A percentile compares a stretch with the other conserved stretches of the same genome.
Conservation (phyloP, 1,140 invertebrate genomes). For the Antheraea mylitta region DNA sequence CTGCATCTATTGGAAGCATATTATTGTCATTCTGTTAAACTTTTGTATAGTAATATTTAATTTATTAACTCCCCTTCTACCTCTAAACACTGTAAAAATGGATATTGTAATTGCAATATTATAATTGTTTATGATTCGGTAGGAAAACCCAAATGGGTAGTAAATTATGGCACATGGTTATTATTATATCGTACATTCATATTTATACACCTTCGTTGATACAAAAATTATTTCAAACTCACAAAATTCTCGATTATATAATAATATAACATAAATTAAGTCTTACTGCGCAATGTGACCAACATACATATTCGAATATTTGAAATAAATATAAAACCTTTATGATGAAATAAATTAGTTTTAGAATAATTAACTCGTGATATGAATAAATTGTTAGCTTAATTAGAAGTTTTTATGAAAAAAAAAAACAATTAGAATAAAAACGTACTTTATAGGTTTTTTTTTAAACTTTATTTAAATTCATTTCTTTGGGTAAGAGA, state of each 20-base stretch:
- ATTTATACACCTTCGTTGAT: conserved; percentile 55
- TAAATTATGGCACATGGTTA: conserved; percentile 70
- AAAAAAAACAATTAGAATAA: too few relatives aligned
- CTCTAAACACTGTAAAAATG: conserved; percentile 15
- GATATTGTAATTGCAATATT: conserved; percentile 15
- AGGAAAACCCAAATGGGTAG: conserved; percentile 52
- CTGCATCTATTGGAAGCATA: neutral
- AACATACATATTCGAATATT: neutral
- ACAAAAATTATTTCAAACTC: conserved; percentile 38
- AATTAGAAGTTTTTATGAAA: neutral
- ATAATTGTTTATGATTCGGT: conserved; percentile 40
- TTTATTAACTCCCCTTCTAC: conserved; percentile 11
- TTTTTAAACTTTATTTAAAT: neutral
- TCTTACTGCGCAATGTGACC: neutral
- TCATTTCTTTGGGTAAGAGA: neutral
- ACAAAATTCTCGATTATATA: conserved; percentile 26
- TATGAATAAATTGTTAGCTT: neutral
- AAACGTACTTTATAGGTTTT: neutral
- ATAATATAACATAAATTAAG: neutral
- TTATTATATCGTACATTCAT: conserved; percentile 56
- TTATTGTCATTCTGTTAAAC: neutral
- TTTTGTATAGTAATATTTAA: neutral
- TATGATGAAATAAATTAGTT: neutral
- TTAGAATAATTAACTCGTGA: too few relatives aligned
- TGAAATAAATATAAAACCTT: neutral